A percentile compares a stretch with the other conserved stretches of the same genome.
Conservation (phyloP, 1,140 invertebrate species). For the Leptinotarsa defecta region DNA sequence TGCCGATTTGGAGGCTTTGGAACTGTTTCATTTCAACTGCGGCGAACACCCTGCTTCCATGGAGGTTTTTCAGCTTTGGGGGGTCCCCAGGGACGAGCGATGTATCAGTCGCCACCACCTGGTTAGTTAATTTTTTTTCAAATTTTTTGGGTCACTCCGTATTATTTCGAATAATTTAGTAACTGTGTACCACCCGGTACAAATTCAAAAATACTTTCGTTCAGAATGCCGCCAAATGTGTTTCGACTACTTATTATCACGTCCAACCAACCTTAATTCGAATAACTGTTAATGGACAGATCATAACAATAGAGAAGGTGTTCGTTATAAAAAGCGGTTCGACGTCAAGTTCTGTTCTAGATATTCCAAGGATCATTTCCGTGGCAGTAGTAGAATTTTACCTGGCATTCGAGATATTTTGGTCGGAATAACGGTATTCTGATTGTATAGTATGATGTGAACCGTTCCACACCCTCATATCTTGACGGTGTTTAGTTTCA, state of each 20-base stretch:
- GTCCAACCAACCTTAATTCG: neutral
- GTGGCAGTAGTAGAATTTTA: constrained; percentile 1
- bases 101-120: no score
- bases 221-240: neutral
- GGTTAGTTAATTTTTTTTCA: no score
- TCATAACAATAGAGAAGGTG: neutral
- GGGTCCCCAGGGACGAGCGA: no score
- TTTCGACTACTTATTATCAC: neutral
- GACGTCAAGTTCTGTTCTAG: neutral
- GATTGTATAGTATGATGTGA: neutral
- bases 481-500: neutral
- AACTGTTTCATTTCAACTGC: no score
- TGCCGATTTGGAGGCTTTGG: no score
- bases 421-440: neutral
- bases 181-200: neutral
- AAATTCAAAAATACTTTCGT: neutral
- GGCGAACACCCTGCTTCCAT: no score
- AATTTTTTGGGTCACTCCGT: no score
- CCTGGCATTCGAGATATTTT: constrained; percentile 1
- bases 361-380: neutral
- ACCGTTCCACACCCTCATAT: neutral
- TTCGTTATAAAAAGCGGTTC: neutral
- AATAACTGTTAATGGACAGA: neutral
- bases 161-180: no score
- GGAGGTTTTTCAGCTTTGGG: no score